Evolutionary conservation across 2,888 invertebrate species (phyloP).

Genomic region (Blera fallax): DNA sequence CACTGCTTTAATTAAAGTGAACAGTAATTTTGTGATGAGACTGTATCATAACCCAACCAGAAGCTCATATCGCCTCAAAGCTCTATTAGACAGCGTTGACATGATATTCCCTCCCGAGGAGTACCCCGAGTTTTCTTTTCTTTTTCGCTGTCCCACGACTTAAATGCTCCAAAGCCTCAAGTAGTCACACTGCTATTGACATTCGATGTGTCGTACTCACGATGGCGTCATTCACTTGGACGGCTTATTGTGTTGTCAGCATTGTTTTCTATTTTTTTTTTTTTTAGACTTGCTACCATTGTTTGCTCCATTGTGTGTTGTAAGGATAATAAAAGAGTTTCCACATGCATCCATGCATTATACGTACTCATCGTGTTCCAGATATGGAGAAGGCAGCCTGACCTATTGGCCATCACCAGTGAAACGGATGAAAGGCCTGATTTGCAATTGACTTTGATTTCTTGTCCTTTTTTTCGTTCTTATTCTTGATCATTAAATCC

Average conservation of each 20-base stretch:
- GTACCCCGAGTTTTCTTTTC: too few species aligned
- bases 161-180: slow-evolving; percentile 40
- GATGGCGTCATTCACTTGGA: slow-evolving; percentile 42
- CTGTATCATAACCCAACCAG: not conserved
- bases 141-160: slow-evolving; percentile 18
- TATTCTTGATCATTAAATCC: slow-evolving; percentile 13
- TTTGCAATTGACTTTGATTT: slow-evolving; percentile 67
- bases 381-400: slow-evolving; percentile 42
- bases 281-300: not conserved
- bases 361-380: slow-evolving; percentile 51
- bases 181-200: slow-evolving; percentile 66
- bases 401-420: slow-evolving; percentile 45
- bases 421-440: slow-evolving; percentile 10
- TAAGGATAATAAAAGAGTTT: slow-evolving; percentile 31
- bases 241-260: slow-evolving; percentile 53
- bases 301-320: slow-evolving; percentile 29
- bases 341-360: slow-evolving; percentile 9
- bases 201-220: slow-evolving; percentile 61
- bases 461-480: too few species aligned
- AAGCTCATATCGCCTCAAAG: not conserved
- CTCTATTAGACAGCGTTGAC: not conserved
- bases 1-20: not conserved
- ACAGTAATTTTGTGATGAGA: not conserved
- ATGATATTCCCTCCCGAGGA: not conserved
- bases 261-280: slow-evolving; percentile 36